These are phyloP conservation scores for Papilio xuthus DNA, from an alignment of 1,140 invertebrate species.

Conservation along the genomic window DNA sequence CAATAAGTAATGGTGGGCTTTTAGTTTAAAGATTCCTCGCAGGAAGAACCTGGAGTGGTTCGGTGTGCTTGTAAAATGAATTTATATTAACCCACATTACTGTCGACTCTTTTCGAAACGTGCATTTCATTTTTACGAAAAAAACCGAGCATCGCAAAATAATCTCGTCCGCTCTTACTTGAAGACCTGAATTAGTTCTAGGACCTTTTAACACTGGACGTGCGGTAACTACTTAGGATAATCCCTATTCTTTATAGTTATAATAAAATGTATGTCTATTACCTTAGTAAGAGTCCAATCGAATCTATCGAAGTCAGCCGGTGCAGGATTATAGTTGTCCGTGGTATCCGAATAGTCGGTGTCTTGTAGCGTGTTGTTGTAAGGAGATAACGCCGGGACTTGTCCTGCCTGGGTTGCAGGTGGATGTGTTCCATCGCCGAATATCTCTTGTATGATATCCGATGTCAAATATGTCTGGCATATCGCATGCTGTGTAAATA, in stretches of 20 bases:
- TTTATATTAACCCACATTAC: too few species aligned
- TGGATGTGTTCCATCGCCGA: not conserved
- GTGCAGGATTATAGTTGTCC: slow-evolving; percentile 50
- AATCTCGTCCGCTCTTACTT: not conserved
- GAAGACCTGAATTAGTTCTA: not conserved
- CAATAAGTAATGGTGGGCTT: too few species aligned
- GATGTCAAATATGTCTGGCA: slow-evolving; percentile 19
- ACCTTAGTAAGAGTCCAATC: slow-evolving; percentile 72
- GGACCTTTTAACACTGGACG: not conserved
- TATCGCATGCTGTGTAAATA: not conserved
- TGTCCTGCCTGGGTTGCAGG: not conserved
- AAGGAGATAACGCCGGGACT: not conserved
- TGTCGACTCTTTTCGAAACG: too few species aligned
- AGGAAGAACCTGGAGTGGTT: too few species aligned
- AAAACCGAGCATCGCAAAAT: not conserved
- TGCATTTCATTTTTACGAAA: not conserved
- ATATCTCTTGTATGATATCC: slow-evolving; percentile 23
- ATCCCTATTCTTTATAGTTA: too few species aligned
- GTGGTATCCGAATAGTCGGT: slow-evolving; percentile 52
- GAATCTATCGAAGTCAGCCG: slow-evolving; percentile 66
- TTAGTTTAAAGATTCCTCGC: too few species aligned
- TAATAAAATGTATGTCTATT: slow-evolving; percentile 25
- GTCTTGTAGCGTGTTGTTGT: slow-evolving; percentile 48
- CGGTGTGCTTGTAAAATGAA: too few species aligned
- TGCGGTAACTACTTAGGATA: not conserved